Conservation (phyloP, 2,113 vertebrate genomes). For the Equus przewalskii region DNA sequence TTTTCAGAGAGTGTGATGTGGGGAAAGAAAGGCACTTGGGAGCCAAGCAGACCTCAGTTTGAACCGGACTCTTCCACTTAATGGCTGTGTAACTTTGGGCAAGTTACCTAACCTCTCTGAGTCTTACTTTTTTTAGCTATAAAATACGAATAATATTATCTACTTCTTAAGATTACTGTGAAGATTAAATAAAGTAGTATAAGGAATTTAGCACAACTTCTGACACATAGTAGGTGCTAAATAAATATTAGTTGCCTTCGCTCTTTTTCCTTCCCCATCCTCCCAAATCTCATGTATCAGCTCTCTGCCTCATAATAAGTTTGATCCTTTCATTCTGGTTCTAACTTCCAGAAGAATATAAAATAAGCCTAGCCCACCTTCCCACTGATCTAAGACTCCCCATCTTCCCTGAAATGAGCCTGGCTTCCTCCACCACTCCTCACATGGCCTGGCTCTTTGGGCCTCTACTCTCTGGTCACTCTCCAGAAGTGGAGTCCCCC, state of each 20-base stretch:
- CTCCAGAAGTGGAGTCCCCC: not conserved
- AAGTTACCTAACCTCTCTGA: slow-evolving; percentile 20
- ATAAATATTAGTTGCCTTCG: slow-evolving; percentile 10
- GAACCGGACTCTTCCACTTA: not conserved
- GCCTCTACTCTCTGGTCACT: not conserved
- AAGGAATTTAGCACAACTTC: slow-evolving; percentile 15
- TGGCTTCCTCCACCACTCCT: not conserved
- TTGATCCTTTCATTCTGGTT: slow-evolving; percentile 52
- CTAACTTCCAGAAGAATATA: slow-evolving; percentile 9
- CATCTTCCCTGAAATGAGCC: not conserved
- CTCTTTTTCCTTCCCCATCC: not conserved
- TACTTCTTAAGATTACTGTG: slow-evolving; percentile 11
- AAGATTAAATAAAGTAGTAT: slow-evolving; percentile 22
- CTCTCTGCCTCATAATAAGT: slow-evolving; percentile 21
- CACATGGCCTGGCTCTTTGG: not conserved
- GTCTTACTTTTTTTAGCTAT: slow-evolving; percentile 1
- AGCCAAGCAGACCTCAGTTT: not conserved
- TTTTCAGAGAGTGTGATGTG: not conserved
- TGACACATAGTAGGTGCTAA: slow-evolving; percentile 23
- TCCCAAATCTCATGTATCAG: not conserved
- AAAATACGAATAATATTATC: slow-evolving; percentile 42
- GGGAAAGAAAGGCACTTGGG: not conserved
- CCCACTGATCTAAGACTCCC: not conserved
- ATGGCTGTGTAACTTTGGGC: not conserved
- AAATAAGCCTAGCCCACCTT: not conserved